These are phyloP conservation scores for Neofelis nebulosa DNA, from an alignment of 2,113 vertebrate species.

Conservation along the genomic window DNA sequence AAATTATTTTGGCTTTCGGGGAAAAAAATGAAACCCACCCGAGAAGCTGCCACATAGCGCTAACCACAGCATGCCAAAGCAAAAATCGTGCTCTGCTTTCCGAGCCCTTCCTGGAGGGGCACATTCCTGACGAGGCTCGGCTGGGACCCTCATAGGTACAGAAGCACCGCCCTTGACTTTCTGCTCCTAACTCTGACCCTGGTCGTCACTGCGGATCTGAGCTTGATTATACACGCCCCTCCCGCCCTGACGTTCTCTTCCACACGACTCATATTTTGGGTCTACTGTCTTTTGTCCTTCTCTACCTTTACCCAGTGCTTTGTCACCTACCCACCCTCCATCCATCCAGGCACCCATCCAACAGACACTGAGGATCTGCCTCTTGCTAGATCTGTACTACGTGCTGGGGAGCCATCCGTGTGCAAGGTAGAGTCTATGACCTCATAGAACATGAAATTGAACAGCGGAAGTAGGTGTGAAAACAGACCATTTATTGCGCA, in stretches of 20 bases:
- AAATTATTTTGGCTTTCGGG: not conserved
- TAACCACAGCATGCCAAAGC: conserved; percentile 50
- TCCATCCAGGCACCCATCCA: not conserved
- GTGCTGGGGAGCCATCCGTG: too few relatives aligned
- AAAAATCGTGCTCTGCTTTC: conserved; percentile 16
- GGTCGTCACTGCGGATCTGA: not conserved
- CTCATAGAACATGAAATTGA: not conserved
- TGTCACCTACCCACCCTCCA: not conserved
- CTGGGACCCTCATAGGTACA: accelerated
- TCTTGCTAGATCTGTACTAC: not conserved
- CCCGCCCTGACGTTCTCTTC: not conserved
- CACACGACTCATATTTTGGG: not conserved
- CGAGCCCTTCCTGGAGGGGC: accelerated
- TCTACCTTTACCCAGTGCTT: not conserved
- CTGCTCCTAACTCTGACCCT: not conserved
- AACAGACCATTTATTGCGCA: not conserved
- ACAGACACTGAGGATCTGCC: not conserved
- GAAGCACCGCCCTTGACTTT: not conserved
- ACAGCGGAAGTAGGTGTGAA: not conserved
- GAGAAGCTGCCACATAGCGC: not conserved
- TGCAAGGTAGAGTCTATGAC: not conserved
- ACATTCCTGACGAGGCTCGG: not conserved
- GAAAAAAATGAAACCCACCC: not conserved
- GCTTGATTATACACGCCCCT: too few relatives aligned
- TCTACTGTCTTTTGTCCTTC: not conserved